Percentiles rank a stretch among this genome's conserved stretches.
Evolutionary conservation across 2,797 vertebrate genomes (phyloP).

Genomic region (Gymnocypris eckloni): DNA sequence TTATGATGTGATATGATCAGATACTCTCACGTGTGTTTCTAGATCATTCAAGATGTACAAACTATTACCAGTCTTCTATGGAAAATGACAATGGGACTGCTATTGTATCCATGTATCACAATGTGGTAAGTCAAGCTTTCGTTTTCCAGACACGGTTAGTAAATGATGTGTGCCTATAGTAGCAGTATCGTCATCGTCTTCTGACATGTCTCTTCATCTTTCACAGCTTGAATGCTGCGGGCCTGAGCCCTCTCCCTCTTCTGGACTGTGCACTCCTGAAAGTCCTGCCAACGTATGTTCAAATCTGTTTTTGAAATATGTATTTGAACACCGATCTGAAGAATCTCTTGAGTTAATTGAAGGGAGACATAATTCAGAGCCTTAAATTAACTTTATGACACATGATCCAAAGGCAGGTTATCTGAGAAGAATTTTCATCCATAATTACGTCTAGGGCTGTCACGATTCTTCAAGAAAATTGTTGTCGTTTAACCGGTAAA

Average conservation of each 20-base stretch:
- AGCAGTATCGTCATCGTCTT: not conserved
- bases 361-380: not conserved
- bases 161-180: not conserved
- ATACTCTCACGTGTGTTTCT: slow-evolving; percentile 12
- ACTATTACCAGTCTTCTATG: slow-evolving; percentile 82
- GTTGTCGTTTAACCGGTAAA: not conserved
- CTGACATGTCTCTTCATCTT: not conserved
- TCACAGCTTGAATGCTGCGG: slow-evolving; percentile 79
- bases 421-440: not conserved
- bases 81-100: slow-evolving; percentile 73
- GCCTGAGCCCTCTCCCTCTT: not conserved
- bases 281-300: slow-evolving; percentile 59
- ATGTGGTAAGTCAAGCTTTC: slow-evolving; percentile 79
- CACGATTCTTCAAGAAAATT: not conserved
- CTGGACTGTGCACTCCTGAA: slow-evolving; percentile 56
- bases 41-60: slow-evolving; percentile 88
- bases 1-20: not conserved
- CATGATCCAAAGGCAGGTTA: not conserved
- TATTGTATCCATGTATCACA: slow-evolving; percentile 78
- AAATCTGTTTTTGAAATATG: not conserved
- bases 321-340: not conserved
- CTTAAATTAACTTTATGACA: not conserved
- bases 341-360: not conserved
- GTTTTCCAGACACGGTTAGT: not conserved
- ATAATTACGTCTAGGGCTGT: not conserved